Conservation (phyloP, 2,888 invertebrate species). For the Tricholauxania praeusta region DNA sequence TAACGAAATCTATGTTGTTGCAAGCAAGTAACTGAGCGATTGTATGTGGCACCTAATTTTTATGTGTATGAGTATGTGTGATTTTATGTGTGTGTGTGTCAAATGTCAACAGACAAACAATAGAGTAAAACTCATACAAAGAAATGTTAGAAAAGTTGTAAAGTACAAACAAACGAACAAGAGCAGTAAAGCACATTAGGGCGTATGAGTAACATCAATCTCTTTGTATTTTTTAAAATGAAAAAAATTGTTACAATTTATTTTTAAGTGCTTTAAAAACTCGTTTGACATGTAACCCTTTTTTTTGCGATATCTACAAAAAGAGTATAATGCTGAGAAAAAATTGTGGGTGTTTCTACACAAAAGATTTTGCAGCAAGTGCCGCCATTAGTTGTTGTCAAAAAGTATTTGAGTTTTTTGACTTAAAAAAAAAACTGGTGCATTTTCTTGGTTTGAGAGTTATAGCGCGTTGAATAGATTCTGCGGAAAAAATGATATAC, state of each 20-base stretch:
- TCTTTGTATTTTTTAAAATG: neutral
- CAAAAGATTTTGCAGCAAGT: no score
- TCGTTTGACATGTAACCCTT: neutral
- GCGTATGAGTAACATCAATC: conserved; percentile 24
- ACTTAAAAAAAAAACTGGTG: no score
- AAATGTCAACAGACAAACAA: conserved; percentile 25
- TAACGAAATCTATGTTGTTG: no score
- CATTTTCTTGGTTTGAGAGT: no score
- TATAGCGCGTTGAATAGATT: no score
- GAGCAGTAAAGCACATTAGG: neutral
- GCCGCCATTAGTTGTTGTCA: no score
- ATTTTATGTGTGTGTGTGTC: conserved; percentile 3
- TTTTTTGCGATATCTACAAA: neutral
- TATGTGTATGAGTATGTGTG: neutral
- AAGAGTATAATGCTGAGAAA: no score
- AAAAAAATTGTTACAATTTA: neutral
- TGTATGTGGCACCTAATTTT: neutral
- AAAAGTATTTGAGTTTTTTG: no score
- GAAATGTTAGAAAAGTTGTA: neutral
- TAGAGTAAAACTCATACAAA: neutral
- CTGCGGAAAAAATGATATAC: no score
- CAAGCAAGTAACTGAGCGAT: no score
- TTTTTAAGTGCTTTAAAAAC: conserved; percentile 3
- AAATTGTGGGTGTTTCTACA: no score
- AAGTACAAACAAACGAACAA: neutral